Evolutionary conservation across 2,888 invertebrate species (phyloP).

Genomic region (Kuschelorhynchus macadamiae): DNA sequence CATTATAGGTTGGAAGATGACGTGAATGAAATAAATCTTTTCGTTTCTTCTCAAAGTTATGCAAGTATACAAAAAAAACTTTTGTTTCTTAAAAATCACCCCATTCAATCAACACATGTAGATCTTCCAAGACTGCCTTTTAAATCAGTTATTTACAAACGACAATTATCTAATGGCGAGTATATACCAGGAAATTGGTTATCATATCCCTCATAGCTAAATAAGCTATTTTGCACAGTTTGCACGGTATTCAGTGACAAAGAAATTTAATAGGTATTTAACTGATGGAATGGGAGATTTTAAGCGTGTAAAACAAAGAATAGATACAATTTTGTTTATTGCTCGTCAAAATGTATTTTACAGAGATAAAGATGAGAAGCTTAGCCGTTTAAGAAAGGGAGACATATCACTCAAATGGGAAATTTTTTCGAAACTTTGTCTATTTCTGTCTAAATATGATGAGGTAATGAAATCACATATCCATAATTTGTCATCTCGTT

Average conservation of each 20-base stretch:
- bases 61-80: neutral
- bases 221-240: neutral
- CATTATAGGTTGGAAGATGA: neutral
- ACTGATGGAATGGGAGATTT: slow-evolving; percentile 1
- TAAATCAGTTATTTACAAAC: neutral
- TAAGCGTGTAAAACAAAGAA: neutral
- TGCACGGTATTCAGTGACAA: neutral
- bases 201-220: neutral
- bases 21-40: neutral
- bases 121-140: neutral
- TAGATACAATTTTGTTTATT: neutral
- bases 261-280: neutral
- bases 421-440: too few species aligned
- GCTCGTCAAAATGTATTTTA: neutral
- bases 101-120: neutral
- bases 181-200: slow-evolving; percentile 1
- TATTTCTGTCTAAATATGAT: too few species aligned
- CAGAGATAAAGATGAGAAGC: too few species aligned
- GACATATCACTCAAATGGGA: too few species aligned
- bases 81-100: neutral
- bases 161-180: neutral
- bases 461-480: too few species aligned
- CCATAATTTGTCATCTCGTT: too few species aligned
- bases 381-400: too few species aligned
- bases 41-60: neutral